phyloP scores from a whole-genome alignment of 2,797 vertebrate species.

The Girardinus metallicus region DNA sequence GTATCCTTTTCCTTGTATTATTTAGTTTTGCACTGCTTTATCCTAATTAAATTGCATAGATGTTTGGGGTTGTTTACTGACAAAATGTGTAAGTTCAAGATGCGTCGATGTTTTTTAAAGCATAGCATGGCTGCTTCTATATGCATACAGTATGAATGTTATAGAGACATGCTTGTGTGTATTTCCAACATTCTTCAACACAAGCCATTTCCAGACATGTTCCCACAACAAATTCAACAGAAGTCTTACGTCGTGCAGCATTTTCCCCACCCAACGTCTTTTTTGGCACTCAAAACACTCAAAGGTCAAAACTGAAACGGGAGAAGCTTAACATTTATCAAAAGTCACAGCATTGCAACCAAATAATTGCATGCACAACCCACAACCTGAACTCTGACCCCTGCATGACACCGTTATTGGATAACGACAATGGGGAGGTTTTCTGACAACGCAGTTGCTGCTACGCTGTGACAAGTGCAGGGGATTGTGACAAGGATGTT shows the following conservation, averaged over 20 bases:
- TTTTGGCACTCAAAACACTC: constrained; percentile 18
- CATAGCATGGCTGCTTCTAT: background rate
- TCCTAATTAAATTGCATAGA: background rate
- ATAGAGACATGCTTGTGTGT: background rate
- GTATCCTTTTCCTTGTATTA: background rate
- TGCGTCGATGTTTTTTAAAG: background rate
- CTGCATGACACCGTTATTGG: constrained; percentile 47
- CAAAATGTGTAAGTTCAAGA: background rate
- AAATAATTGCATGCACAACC: constrained; percentile 25
- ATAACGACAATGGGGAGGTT: constrained; percentile 49
- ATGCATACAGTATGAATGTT: background rate
- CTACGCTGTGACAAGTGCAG: constrained; percentile 51
- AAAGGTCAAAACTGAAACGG: constrained; percentile 36
- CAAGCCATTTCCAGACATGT: background rate
- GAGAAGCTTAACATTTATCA: constrained; percentile 43
- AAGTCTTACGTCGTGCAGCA: background rate
- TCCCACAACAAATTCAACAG: constrained; percentile 1
- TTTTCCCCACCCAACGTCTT: background rate
- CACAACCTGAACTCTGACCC: constrained; percentile 55
- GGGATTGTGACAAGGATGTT: constrained; percentile 55
- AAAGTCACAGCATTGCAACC: constrained; percentile 22
- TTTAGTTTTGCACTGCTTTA: background rate
- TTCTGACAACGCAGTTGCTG: constrained; percentile 43
- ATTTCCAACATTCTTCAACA: background rate
- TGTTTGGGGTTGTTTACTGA: background rate